Conservation (phyloP, 2,113 vertebrate genomes). For the Eretmochelys imbricata region DNA sequence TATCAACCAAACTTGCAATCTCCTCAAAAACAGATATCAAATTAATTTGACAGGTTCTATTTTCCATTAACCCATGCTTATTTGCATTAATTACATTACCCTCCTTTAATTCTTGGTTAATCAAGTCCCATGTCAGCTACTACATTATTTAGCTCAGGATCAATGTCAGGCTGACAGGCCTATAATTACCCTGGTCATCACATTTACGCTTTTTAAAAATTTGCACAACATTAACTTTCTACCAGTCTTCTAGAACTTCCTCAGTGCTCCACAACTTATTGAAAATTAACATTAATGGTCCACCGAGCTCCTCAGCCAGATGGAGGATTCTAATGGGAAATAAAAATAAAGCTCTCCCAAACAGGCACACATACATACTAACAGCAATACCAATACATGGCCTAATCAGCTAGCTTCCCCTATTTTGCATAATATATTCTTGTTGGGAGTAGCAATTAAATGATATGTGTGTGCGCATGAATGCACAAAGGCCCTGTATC, state of each 20-base stretch:
- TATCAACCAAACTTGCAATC: background rate
- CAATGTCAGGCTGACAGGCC: background rate
- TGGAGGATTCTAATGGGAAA: background rate
- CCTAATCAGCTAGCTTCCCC: background rate
- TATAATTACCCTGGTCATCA: background rate
- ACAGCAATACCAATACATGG: background rate
- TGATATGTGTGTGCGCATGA: background rate
- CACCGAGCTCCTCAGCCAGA: background rate
- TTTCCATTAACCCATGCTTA: background rate
- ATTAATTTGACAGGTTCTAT: background rate
- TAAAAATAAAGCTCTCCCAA: background rate
- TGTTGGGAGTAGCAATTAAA: background rate
- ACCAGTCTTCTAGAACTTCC: background rate
- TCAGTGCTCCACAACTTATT: background rate
- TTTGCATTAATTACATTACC: background rate
- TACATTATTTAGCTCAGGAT: background rate
- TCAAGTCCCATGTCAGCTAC: background rate
- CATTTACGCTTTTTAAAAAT: background rate
- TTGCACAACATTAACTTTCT: background rate
- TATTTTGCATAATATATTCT: background rate
- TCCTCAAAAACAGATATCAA: background rate
- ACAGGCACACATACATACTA: background rate
- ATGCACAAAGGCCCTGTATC: background rate
- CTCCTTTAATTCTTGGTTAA: background rate
- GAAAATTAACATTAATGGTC: background rate